Percentiles rank a stretch among this genome's conserved stretches.
Evolutionary conservation across 2,113 vertebrate species (phyloP).

Genomic region (Enhydra lutris): DNA sequence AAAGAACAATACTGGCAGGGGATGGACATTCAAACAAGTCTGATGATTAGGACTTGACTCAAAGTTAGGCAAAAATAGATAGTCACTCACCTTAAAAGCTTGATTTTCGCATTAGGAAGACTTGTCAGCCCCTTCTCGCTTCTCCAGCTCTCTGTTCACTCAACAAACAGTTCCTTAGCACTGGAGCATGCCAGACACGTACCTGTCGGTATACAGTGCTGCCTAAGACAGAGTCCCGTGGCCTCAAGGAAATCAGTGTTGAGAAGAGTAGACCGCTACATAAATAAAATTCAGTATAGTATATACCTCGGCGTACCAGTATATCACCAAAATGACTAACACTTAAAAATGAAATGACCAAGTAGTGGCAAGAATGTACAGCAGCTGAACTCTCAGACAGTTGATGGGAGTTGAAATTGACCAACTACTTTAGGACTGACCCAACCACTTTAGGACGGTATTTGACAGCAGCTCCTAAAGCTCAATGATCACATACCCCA

Average conservation of each 20-base stretch:
- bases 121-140: neutral
- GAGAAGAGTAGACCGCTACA: neutral
- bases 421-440: too few species aligned
- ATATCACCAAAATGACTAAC: neutral
- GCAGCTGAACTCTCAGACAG: neutral
- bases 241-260: neutral
- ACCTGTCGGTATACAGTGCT: neutral
- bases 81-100: neutral
- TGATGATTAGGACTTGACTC: neutral
- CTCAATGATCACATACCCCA: neutral
- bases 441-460: neutral
- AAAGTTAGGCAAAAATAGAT: neutral
- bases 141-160: neutral
- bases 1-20: neutral
- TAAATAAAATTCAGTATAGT: neutral
- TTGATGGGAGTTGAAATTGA: neutral
- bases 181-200: neutral
- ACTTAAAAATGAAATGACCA: neutral
- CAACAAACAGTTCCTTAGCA: neutral
- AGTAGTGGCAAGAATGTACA: neutral
- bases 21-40: neutral
- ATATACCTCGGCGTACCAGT: neutral
- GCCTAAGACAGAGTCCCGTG: neutral
- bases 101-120: neutral
- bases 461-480: neutral